A percentile compares a stretch with the other conserved stretches of the same genome.
Conservation (phyloP, 2,113 vertebrate species). For the Hippolais icterina region DNA sequence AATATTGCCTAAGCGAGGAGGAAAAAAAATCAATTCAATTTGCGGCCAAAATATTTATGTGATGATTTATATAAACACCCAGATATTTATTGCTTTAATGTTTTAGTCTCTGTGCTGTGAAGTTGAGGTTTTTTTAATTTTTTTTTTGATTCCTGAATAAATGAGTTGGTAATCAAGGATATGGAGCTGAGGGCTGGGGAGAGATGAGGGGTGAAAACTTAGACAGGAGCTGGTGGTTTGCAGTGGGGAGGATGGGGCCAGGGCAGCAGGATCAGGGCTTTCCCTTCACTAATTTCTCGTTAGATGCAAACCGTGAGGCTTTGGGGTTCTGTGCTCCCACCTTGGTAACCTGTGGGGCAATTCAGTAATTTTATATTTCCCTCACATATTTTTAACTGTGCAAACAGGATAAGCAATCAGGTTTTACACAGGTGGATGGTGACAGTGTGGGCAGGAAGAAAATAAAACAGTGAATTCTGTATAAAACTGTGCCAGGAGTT, state of each 20-base stretch:
- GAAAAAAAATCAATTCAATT: not conserved
- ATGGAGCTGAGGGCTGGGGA: not conserved
- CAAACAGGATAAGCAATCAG: too few relatives aligned
- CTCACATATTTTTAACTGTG: not conserved
- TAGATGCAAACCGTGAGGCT: fast-evolving
- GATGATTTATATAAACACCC: not conserved
- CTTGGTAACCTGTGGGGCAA: fast-evolving
- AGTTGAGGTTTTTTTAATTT: too few relatives aligned
- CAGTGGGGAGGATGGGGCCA: not conserved
- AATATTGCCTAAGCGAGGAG: not conserved
- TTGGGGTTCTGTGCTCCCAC: not conserved
- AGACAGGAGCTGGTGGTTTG: not conserved
- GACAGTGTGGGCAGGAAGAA: not conserved
- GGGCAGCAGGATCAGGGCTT: not conserved
- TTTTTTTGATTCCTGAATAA: not conserved
- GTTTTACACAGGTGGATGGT: not conserved
- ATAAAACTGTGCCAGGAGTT: not conserved
- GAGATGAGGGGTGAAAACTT: not conserved
- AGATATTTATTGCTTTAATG: not conserved
- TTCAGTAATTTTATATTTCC: not conserved
- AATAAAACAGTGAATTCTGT: not conserved
- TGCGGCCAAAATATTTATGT: not conserved
- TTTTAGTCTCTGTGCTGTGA: not conserved
- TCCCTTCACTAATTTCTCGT: not conserved
- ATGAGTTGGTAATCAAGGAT: not conserved